Conservation (phyloP, 2,888 invertebrate genomes). For the Syrista parreyssii region DNA sequence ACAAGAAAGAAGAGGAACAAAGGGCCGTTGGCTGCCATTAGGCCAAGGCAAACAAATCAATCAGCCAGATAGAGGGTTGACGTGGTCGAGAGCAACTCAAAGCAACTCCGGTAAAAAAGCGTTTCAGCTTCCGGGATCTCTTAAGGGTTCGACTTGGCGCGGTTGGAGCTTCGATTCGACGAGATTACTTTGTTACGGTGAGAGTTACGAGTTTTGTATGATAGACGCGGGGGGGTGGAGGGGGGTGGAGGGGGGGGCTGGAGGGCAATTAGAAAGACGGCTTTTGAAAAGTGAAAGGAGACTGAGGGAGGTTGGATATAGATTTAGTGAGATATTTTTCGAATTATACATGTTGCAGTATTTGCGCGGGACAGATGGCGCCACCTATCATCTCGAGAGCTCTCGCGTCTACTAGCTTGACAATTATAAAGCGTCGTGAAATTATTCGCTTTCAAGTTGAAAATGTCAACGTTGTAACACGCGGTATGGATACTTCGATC, state of each 20-base stretch:
- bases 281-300: background rate
- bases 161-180: background rate
- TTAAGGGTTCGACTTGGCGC: background rate
- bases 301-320: background rate
- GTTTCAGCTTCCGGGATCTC: constrained; percentile 1
- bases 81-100: constrained; percentile 2
- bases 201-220: background rate
- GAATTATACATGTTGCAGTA: background rate
- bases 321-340: background rate
- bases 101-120: background rate
- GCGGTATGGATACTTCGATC: background rate
- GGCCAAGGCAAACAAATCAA: constrained; percentile 23
- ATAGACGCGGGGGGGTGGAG: background rate
- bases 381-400: background rate
- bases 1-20: background rate
- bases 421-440: background rate
- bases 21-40: constrained; percentile 11
- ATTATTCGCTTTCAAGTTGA: background rate
- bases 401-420: background rate
- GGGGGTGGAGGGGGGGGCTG: too few species aligned
- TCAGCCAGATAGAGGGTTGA: constrained; percentile 17
- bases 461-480: background rate
- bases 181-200: background rate
- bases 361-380: background rate
- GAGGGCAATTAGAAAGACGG: background rate